Evolutionary conservation across 2,888 invertebrate species (phyloP).

Genomic region (Dendrolimus pini): DNA sequence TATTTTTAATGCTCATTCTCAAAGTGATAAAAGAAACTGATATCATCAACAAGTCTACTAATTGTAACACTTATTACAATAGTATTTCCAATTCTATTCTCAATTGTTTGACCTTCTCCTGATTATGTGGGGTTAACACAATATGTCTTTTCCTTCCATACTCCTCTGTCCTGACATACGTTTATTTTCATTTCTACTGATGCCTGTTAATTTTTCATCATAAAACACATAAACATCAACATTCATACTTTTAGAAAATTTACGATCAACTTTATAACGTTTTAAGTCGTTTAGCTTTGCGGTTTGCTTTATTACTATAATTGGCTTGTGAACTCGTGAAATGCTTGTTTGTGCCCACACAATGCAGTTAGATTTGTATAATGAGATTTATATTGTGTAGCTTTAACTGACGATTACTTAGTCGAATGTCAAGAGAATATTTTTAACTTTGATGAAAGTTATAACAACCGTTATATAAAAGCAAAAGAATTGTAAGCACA

Average conservation of each 20-base stretch:
- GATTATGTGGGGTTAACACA: too few relatives aligned
- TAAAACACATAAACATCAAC: background rate
- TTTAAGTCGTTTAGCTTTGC: constrained; percentile 14
- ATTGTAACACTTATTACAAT: too few relatives aligned
- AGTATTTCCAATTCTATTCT: too few relatives aligned
- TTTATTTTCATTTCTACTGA: background rate
- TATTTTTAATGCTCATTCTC: too few relatives aligned
- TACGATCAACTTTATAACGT: constrained; percentile 9
- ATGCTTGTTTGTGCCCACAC: constrained; percentile 11
- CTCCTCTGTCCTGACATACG: background rate
- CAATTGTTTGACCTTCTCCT: too few relatives aligned
- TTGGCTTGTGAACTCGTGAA: constrained; percentile 12
- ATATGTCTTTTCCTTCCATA: too few relatives aligned
- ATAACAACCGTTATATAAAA: too few relatives aligned
- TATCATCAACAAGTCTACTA: too few relatives aligned
- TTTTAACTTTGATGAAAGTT: too few relatives aligned
- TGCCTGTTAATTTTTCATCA: background rate
- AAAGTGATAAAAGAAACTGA: too few relatives aligned
- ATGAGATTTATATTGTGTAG: background rate
- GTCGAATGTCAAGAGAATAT: background rate
- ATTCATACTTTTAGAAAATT: constrained; percentile 2
- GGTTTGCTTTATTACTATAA: constrained; percentile 17
- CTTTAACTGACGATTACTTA: background rate
- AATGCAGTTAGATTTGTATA: constrained; percentile 8
- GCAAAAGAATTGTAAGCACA: too few relatives aligned